phyloP scores from a whole-genome alignment of 2,113 vertebrate species.

The Balaenoptera acutorostrata region DNA sequence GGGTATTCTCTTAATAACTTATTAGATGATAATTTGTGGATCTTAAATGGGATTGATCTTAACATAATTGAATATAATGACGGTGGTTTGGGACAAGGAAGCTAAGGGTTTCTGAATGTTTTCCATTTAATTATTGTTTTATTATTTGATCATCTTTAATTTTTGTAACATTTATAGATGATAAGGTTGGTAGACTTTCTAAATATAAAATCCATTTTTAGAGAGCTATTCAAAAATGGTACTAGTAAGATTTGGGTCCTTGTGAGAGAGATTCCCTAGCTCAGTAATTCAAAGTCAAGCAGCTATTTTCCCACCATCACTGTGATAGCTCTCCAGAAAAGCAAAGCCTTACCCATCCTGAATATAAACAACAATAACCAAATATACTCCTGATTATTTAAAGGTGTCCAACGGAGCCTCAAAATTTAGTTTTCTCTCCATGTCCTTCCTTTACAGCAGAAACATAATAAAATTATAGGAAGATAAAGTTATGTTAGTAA shows the following conservation, averaged over 20 bases:
- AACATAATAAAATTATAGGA: neutral
- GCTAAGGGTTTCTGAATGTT: neutral
- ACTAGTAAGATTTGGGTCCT: neutral
- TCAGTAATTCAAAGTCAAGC: neutral
- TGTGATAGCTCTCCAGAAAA: neutral
- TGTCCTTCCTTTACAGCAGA: neutral
- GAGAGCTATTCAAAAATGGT: neutral
- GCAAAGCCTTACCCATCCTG: neutral
- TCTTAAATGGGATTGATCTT: neutral
- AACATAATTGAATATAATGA: neutral
- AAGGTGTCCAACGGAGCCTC: accelerated
- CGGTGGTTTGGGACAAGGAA: neutral
- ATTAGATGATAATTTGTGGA: neutral
- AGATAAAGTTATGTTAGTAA: neutral
- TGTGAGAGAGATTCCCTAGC: neutral
- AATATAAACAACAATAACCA: neutral
- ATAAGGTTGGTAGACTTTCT: neutral
- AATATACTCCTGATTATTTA: neutral
- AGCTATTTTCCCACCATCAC: neutral
- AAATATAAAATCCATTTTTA: neutral
- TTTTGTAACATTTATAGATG: neutral
- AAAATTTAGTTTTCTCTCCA: neutral
- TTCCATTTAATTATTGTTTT: neutral
- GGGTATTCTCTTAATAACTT: neutral
- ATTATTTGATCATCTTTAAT: neutral